Percentiles rank a stretch among this genome's conserved stretches.
Evolutionary conservation across 1,140 invertebrate genomes (phyloP).

Genomic region (Atopsyche davidsoni): DNA sequence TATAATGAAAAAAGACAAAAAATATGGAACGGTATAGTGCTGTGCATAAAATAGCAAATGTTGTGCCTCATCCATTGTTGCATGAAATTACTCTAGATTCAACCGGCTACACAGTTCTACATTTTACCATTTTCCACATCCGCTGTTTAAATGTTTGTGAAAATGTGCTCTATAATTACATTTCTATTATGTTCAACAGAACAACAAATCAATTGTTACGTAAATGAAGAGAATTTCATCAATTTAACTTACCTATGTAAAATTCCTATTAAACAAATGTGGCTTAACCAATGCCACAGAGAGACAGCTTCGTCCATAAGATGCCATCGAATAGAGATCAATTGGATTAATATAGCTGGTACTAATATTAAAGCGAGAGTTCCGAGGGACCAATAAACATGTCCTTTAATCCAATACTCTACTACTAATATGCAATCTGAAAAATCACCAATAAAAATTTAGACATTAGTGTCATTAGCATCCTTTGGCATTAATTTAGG

Average conservation of each 20-base stretch:
- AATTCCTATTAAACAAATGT: conserved; percentile 40
- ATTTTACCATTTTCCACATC: neutral
- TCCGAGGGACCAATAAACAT: conserved; percentile 40
- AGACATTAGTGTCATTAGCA: too few species aligned
- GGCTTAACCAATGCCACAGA: conserved; percentile 36
- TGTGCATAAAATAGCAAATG: too few species aligned
- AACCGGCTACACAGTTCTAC: too few species aligned
- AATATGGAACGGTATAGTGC: too few species aligned
- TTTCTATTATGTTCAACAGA: conserved; percentile 6
- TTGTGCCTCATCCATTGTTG: too few species aligned
- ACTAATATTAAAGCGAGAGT: conserved; percentile 40
- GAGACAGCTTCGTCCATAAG: conserved; percentile 35
- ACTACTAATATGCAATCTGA: conserved; percentile 32
- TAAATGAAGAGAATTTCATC: too few species aligned
- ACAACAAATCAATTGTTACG: conserved; percentile 3
- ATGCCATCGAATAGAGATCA: conserved; percentile 46
- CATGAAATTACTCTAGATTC: too few species aligned
- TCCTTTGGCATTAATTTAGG: too few species aligned
- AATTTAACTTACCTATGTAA: conserved; percentile 38
- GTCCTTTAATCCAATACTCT: conserved; percentile 39
- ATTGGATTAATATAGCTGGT: conserved; percentile 40
- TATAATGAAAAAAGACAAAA: too few species aligned
- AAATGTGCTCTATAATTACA: too few species aligned
- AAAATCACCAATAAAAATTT: neutral
- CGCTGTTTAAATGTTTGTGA: too few species aligned